phyloP scores from a whole-genome alignment of 2,797 vertebrate genomes.

The Sebastiscus tertius region DNA sequence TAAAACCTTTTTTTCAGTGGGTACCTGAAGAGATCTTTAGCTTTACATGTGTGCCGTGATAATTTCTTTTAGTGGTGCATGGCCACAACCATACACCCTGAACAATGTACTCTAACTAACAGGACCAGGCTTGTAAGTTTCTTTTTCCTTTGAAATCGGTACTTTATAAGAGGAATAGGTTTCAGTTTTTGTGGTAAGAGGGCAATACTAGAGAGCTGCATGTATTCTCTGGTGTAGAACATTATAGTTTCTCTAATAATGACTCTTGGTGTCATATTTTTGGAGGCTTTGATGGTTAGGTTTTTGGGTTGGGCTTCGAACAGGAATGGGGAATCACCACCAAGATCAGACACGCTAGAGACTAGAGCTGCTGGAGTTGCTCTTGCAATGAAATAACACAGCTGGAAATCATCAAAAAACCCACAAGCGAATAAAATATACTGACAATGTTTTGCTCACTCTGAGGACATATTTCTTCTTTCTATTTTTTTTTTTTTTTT shows the following conservation, averaged over 20 bases:
- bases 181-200: not conserved
- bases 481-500: not conserved
- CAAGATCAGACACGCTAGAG: conserved; percentile 35
- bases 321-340: conserved; percentile 23
- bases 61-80: not conserved
- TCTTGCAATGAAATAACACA: conserved; percentile 23
- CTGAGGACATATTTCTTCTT: not conserved
- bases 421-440: not conserved
- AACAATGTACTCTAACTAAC: conserved; percentile 1
- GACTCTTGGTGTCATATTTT: not conserved
- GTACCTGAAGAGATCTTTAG: not conserved
- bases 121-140: conserved; percentile 5
- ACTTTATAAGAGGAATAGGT: not conserved
- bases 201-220: not conserved
- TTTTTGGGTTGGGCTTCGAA: not conserved
- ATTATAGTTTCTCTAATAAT: not conserved
- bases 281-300: not conserved
- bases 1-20: not conserved
- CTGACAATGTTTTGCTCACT: not conserved
- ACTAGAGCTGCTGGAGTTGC: not conserved
- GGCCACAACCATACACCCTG: too few relatives aligned
- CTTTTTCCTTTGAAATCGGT: not conserved
- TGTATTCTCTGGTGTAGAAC: not conserved
- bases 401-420: conserved; percentile 13
- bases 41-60: not conserved